Evolutionary conservation across 1,140 invertebrate species (phyloP).

Genomic region (Drosophila arizonae): DNA sequence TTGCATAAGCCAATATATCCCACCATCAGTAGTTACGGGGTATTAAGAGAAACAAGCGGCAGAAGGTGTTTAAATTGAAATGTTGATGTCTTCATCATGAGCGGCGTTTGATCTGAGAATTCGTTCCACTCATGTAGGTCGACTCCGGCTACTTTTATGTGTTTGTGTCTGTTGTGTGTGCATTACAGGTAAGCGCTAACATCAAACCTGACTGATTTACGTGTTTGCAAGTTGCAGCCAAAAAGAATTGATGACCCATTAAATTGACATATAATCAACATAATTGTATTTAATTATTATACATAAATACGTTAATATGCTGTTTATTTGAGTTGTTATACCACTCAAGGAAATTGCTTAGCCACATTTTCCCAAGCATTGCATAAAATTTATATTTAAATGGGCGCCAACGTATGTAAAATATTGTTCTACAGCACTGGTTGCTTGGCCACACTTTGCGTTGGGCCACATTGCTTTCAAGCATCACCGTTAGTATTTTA

Average conservation of each 20-base stretch:
- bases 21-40: background rate
- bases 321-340: background rate
- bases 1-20: background rate
- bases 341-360: background rate
- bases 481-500: constrained; percentile 11
- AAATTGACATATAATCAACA: constrained; percentile 14
- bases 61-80: constrained; percentile 70
- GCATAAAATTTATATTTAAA: background rate
- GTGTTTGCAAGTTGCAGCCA: background rate
- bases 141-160: background rate
- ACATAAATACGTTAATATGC: background rate
- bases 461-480: background rate
- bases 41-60: background rate
- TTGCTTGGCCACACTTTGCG: constrained; percentile 7
- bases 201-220: constrained; percentile 31
- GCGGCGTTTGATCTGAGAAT: constrained; percentile 72
- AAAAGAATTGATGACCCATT: constrained; percentile 24
- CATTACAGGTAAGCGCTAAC: constrained; percentile 15
- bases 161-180: constrained; percentile 18
- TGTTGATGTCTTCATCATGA: constrained; percentile 72
- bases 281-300: constrained; percentile 23
- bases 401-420: background rate
- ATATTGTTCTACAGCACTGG: constrained; percentile 5
- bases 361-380: background rate
- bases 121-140: constrained; percentile 72